Conservation (phyloP, 2,113 vertebrate species). For the Notothenia rossii region DNA sequence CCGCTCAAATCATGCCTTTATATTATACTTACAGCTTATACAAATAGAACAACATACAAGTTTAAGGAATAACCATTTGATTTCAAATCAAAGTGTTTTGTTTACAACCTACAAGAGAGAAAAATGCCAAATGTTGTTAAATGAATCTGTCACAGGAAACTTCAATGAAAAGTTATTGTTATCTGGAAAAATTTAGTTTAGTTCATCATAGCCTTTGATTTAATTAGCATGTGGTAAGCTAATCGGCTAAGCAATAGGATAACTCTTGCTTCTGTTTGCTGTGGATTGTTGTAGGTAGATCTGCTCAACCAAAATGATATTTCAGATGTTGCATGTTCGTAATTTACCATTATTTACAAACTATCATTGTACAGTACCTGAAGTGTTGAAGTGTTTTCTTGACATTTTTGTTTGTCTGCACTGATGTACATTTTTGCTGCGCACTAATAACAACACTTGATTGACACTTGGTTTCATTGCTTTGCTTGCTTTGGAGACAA, state of each 20-base stretch:
- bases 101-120: not conserved
- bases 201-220: not conserved
- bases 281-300: not conserved
- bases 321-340: not conserved
- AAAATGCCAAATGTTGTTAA: not conserved
- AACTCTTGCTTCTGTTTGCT: not conserved
- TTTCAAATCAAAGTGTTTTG: not conserved
- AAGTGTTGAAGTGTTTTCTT: not conserved
- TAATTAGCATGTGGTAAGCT: not conserved
- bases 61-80: not conserved
- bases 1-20: not conserved
- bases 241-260: not conserved
- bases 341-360: not conserved
- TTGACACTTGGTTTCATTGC: not conserved
- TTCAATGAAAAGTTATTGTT: not conserved
- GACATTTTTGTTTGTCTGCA: not conserved
- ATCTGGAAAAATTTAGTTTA: not conserved
- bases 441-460: not conserved
- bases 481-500: not conserved
- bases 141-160: not conserved
- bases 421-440: not conserved
- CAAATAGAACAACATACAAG: not conserved
- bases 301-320: not conserved
- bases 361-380: not conserved
- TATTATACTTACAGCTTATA: no score